phyloP scores from a whole-genome alignment of 2,888 invertebrate genomes.

The Scaptomyza reducta region DNA sequence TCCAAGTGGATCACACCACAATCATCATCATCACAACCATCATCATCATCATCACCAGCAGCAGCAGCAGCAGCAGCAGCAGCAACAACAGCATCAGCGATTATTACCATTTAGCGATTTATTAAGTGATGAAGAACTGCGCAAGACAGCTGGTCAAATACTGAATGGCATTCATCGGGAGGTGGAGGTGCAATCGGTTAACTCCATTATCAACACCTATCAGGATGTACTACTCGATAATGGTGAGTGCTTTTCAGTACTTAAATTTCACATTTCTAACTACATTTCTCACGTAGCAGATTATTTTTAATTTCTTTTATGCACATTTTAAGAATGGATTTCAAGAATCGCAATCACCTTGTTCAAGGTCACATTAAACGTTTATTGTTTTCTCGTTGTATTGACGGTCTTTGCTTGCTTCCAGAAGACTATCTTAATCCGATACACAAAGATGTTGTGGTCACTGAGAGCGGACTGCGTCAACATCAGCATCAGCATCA shows the following conservation, averaged over 20 bases:
- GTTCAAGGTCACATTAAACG: background rate
- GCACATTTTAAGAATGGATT: too few species aligned
- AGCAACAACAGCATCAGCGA: slow-evolving; percentile 58
- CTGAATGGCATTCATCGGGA: slow-evolving; percentile 86
- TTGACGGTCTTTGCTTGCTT: slow-evolving; percentile 21
- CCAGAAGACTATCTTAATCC: slow-evolving; percentile 87
- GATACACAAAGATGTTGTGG: slow-evolving; percentile 91
- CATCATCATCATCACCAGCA: slow-evolving; percentile 44
- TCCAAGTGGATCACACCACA: slow-evolving; percentile 22
- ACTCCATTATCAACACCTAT: slow-evolving; percentile 83
- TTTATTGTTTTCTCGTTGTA: too few species aligned
- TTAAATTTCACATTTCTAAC: background rate
- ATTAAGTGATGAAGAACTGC: slow-evolving; percentile 84
- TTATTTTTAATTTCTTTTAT: too few species aligned
- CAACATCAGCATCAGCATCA: slow-evolving; percentile 56
- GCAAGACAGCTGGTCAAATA: slow-evolving; percentile 87
- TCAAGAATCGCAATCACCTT: too few species aligned
- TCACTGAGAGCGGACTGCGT: slow-evolving; percentile 89
- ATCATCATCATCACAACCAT: slow-evolving; percentile 23
- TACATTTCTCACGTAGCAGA: too few species aligned
- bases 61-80: slow-evolving; percentile 33
- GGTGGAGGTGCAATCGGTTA: slow-evolving; percentile 87
- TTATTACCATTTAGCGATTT: slow-evolving; percentile 77
- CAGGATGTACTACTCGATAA: slow-evolving; percentile 83
- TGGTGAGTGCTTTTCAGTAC: slow-evolving; percentile 74